A percentile compares a stretch with the other conserved stretches of the same genome.
phyloP scores from a whole-genome alignment of 2,888 invertebrate species.

The Altica lythri region DNA sequence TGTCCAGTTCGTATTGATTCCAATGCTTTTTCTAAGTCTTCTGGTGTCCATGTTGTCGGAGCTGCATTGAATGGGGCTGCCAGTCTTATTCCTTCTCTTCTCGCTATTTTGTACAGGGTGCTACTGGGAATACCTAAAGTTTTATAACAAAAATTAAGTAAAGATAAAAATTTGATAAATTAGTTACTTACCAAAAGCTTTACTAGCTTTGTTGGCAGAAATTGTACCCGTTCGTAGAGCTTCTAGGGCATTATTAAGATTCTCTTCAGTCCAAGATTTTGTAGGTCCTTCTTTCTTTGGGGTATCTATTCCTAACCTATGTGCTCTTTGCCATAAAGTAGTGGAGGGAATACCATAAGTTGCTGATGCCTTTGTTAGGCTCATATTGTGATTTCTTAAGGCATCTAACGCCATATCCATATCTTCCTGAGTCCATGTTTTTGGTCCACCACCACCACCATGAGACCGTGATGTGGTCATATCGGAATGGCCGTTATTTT shows the following conservation, averaged over 20 bases:
- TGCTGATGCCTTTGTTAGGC: constrained; percentile 83
- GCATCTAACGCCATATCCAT: constrained; percentile 89
- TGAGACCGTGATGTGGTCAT: constrained; percentile 54
- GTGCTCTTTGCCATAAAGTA: constrained; percentile 89
- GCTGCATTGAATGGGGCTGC: constrained; percentile 91
- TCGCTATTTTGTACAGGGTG: constrained; percentile 88
- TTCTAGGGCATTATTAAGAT: constrained; percentile 79
- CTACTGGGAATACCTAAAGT: constrained; percentile 84
- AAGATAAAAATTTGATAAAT: not conserved
- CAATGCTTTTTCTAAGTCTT: constrained; percentile 80
- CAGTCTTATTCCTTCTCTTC: constrained; percentile 85
- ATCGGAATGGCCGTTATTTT: constrained; percentile 52
- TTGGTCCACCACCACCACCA: constrained; percentile 66
- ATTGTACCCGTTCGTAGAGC: constrained; percentile 83
- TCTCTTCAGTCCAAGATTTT: constrained; percentile 87
- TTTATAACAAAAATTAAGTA: no score
- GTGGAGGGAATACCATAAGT: constrained; percentile 89
- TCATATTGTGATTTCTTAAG: constrained; percentile 84
- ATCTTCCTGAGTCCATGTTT: constrained; percentile 87
- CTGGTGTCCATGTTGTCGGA: constrained; percentile 85
- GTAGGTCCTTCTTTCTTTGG: constrained; percentile 88
- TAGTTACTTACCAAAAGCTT: constrained; percentile 70
- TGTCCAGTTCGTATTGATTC: constrained; percentile 81
- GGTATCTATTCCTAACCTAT: constrained; percentile 86
- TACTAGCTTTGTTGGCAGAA: constrained; percentile 90